Evolutionary conservation across 1,140 invertebrate genomes (phyloP), one percentile per base, ranked within the genome.

Genomic region (Acarapis woodi): DNA sequence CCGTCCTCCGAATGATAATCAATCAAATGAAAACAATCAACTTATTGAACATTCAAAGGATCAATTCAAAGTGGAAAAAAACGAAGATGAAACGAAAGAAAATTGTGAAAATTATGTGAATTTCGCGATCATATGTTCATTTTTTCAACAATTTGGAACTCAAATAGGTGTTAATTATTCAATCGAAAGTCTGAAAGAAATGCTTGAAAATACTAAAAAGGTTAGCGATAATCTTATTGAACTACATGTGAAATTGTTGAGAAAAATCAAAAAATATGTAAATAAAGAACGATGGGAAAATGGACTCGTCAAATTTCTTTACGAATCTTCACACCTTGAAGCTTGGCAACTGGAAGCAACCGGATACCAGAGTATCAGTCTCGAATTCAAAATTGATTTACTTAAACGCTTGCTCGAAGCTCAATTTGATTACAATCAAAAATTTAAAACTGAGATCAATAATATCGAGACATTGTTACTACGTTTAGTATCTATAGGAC

Each of bases 311-410:
- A 87, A 83, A 59, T 83, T 88, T 59, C 80, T 77, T 58, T 72
- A 83, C 50, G 67, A 68, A 25, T 83, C 79, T 52, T 73, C 70
- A 30, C 66, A 71, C 43, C 72, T 82, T 50, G 85, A 93, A 66
- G 82, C 74, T 39, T 90, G 82, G 82, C 82, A 93, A 61, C 62
- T 94, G 32, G 87, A 93, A 56, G 63, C 78, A 42, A 85, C 85
- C 65, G 83, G 85, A 25, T 96, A 88, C 55, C 80, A 79, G 52
- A 80, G 87, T 59, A 68, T 78, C 42, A 73, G 74, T 47, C 58
- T 80, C 12, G 28, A 37, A 8, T 32, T 42, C 12, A 29, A 14
- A 23, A 24, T 34, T 12, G 29, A 29, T 21, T 23, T 22, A 40
- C 60, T 59, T 14, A 51, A 88, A 78, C 66, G 73, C 51, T 58